Conservation (phyloP, 2,888 invertebrate genomes). For the Ophion obscuratus region DNA sequence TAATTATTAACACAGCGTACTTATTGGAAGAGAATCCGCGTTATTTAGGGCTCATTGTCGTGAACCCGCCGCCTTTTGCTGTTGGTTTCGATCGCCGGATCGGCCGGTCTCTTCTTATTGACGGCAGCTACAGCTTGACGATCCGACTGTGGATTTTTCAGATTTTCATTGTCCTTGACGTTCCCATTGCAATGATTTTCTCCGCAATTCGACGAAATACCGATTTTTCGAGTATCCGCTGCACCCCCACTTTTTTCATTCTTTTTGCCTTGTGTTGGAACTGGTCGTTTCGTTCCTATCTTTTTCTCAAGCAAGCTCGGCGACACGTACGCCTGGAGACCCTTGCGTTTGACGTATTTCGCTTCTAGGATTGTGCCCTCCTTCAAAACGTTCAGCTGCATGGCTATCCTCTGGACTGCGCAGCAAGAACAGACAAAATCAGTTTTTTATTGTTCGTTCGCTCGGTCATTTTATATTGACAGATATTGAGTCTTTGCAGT, state of each 20-base stretch:
- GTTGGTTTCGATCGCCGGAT: conserved; percentile 70
- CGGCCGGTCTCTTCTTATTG: conserved; percentile 75
- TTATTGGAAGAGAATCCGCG: conserved; percentile 70
- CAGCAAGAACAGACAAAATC: conserved; percentile 36
- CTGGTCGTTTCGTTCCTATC: conserved; percentile 74
- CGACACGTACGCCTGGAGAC: conserved; percentile 90
- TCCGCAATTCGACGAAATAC: conserved; percentile 73
- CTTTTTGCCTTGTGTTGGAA: neutral
- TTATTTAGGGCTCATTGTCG: conserved; percentile 73
- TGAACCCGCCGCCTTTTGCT: conserved; percentile 74
- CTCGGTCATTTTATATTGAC: neutral
- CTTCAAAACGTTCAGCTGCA: conserved; percentile 86
- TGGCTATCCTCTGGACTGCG: conserved; percentile 88
- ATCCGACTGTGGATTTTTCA: conserved; percentile 74
- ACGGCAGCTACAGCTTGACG: conserved; percentile 70
- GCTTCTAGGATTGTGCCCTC: conserved; percentile 94
- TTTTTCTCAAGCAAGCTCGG: conserved; percentile 89
- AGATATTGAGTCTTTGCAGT: neutral
- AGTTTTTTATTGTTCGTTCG: neutral
- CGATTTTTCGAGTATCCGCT: neutral
- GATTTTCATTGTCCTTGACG: conserved; percentile 75
- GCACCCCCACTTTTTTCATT: neutral
- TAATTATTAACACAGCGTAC: neutral
- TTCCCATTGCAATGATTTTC: conserved; percentile 76
- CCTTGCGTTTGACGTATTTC: conserved; percentile 93